Conservation (phyloP, 2,113 vertebrate species). For the Paratilapia polleni region DNA sequence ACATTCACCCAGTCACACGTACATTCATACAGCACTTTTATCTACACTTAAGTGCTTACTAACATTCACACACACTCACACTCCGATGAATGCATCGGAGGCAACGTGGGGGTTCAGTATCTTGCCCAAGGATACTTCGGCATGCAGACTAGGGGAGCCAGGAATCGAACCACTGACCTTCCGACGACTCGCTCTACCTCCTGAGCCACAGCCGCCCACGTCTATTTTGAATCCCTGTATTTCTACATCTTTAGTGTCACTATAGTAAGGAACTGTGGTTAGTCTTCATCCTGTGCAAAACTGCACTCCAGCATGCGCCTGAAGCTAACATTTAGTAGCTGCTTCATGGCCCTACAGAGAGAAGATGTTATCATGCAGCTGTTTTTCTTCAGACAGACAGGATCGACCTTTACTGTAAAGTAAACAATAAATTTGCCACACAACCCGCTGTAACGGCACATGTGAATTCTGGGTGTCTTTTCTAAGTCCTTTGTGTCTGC, state of each 20-base stretch:
- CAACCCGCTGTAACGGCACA: neutral
- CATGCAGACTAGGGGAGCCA: too few species aligned
- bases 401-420: neutral
- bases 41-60: too few species aligned
- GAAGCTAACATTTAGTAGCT: neutral
- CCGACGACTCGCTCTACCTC: too few species aligned
- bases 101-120: too few species aligned
- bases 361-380: neutral
- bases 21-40: too few species aligned
- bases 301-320: neutral
- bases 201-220: too few species aligned
- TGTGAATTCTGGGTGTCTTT: neutral
- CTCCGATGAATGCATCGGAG: too few species aligned
- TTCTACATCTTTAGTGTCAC: neutral
- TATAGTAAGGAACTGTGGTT: neutral
- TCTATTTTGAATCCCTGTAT: neutral
- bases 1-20: too few species aligned
- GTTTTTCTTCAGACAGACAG: neutral
- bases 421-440: neutral
- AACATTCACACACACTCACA: too few species aligned
- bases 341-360: neutral
- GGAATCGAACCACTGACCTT: too few species aligned
- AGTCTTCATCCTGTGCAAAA: neutral
- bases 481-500: neutral
- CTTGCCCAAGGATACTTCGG: too few species aligned